A percentile compares a stretch with the other conserved stretches of the same genome.
These are phyloP conservation scores for Calosoma granatense DNA, from an alignment of 1,140 invertebrate genomes.

Conservation along the genomic window DNA sequence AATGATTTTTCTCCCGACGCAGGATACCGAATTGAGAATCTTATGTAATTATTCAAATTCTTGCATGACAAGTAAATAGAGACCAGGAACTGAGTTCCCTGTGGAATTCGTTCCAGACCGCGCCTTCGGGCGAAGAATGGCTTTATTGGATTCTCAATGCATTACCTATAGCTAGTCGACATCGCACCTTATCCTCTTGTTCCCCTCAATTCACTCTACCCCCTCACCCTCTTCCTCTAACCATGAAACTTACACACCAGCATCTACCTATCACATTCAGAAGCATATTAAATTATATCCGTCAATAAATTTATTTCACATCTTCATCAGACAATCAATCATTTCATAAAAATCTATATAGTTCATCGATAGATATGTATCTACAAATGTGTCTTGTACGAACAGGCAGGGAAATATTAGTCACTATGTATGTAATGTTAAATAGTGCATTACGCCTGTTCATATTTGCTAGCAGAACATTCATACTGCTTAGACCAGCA, in stretches of 20 bases:
- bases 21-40: neutral
- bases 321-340: no score
- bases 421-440: no score
- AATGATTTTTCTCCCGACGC: neutral
- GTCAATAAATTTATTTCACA: no score
- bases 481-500: no score
- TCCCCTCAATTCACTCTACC: neutral
- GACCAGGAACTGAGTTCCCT: neutral
- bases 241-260: neutral
- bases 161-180: neutral
- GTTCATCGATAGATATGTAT: no score
- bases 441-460: no score
- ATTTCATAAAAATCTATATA: no score
- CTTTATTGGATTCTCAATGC: neutral
- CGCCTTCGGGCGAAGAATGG: constrained; percentile 1
- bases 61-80: constrained; percentile 6
- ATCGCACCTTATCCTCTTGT: neutral
- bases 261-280: neutral
- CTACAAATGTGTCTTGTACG: no score
- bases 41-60: constrained; percentile 9
- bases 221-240: no score
- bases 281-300: neutral
- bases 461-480: no score
- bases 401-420: no score
- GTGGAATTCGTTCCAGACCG: neutral